Evolutionary conservation across 2,797 vertebrate species (phyloP).

Genomic region (Spinus olivaceus): DNA sequence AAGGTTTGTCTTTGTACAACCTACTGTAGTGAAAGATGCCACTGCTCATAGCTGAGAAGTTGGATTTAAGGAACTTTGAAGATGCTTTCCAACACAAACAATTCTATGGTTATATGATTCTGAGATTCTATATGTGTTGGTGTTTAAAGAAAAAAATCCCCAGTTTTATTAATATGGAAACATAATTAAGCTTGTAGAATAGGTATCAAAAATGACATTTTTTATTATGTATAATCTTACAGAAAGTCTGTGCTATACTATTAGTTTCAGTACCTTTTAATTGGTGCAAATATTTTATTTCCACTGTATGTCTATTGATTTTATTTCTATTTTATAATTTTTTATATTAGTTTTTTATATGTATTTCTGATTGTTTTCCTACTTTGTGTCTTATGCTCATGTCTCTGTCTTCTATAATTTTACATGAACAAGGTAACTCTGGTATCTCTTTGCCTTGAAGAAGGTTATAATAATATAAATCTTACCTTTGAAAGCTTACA

Average conservation of each 20-base stretch:
- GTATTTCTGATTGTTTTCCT: not conserved
- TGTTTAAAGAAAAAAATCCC: not conserved
- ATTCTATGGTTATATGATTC: not conserved
- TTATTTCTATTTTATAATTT: not conserved
- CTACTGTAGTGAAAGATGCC: not conserved
- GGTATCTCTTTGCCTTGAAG: not conserved
- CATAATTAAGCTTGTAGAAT: not conserved
- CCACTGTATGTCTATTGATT: not conserved
- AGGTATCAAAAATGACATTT: not conserved
- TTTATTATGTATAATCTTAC: not conserved
- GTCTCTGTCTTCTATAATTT: not conserved
- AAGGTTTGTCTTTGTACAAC: not conserved
- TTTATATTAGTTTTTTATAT: not conserved
- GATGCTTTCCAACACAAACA: not conserved
- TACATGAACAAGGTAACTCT: not conserved
- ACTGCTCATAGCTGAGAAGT: rapidly evolving
- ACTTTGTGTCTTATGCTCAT: not conserved
- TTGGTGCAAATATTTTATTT: not conserved
- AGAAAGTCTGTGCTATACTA: not conserved
- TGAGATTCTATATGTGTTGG: not conserved
- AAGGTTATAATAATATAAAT: not conserved
- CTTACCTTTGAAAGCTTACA: not conserved
- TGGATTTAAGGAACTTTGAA: not conserved
- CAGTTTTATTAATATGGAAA: not conserved
- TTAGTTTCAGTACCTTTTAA: not conserved